Conservation (phyloP, 2,797 vertebrate genomes). For the Epinephelus malabaricus region DNA sequence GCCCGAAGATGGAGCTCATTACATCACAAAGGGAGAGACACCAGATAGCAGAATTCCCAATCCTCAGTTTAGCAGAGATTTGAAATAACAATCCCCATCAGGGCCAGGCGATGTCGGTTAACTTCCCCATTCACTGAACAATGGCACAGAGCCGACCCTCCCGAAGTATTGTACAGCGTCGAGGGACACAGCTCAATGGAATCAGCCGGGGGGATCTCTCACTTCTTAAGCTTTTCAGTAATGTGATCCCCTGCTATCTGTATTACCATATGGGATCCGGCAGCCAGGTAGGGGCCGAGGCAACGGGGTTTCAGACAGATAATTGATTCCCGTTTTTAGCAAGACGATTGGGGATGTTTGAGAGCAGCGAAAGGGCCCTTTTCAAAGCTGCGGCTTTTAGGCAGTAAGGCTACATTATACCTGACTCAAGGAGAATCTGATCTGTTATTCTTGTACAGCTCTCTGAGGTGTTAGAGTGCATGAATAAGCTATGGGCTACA, state of each 20-base stretch:
- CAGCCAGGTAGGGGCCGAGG: conserved; percentile 65
- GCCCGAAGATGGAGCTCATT: conserved; percentile 74
- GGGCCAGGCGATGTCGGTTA: conserved; percentile 68
- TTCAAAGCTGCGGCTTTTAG: conserved; percentile 67
- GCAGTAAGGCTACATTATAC: conserved; percentile 78
- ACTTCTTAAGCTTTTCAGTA: conserved; percentile 78
- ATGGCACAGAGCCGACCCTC: conserved; percentile 74
- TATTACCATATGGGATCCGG: conserved; percentile 68
- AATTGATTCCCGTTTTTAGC: conserved; percentile 75
- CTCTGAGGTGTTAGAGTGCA: conserved; percentile 74
- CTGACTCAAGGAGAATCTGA: conserved; percentile 77
- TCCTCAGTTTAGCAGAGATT: conserved; percentile 81
- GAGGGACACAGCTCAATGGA: conserved; percentile 74
- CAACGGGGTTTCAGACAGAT: conserved; percentile 59
- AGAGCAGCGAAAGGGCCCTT: conserved; percentile 44
- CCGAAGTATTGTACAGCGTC: conserved; percentile 57
- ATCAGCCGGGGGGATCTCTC: conserved; percentile 76
- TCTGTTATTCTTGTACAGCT: conserved; percentile 78
- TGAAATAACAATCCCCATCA: conserved; percentile 80
- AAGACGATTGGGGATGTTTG: conserved; percentile 58
- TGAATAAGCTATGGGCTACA: conserved; percentile 81
- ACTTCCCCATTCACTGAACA: conserved; percentile 76
- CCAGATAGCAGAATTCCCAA: conserved; percentile 76
- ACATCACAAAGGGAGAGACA: conserved; percentile 70
- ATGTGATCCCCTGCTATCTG: conserved; percentile 75